These are phyloP conservation scores for Cephus pulcher DNA, from an alignment of 2,888 invertebrate genomes.

Conservation along the genomic window DNA sequence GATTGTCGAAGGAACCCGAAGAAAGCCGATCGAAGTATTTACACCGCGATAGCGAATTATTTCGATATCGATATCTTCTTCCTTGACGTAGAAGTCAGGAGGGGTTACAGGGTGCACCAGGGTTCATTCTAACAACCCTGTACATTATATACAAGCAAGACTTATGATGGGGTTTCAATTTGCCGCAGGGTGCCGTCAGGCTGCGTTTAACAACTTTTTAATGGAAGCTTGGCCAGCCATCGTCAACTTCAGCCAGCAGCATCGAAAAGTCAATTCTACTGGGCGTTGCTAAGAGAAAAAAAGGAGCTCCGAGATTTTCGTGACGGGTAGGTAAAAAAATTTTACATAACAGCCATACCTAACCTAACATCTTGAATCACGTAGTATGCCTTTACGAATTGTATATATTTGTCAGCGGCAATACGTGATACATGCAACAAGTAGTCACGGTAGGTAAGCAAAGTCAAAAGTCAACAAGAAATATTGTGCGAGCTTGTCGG, in stretches of 20 bases:
- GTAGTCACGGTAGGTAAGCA: neutral
- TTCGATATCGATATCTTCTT: constrained; percentile 46
- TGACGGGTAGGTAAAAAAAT: neutral
- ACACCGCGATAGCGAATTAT: constrained; percentile 51
- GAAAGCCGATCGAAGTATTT: constrained; percentile 47
- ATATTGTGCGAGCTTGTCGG: neutral
- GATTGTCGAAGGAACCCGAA: neutral
- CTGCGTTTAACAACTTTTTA: constrained; percentile 66
- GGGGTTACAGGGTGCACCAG: neutral
- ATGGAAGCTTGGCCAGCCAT: constrained; percentile 60
- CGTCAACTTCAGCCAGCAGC: constrained; percentile 49
- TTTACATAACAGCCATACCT: neutral
- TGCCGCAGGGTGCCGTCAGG: constrained; percentile 65
- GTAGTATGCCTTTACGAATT: neutral
- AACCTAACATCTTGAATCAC: neutral
- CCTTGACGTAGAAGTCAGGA: constrained; percentile 25
- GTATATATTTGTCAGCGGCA: neutral
- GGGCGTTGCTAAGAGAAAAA: constrained; percentile 38
- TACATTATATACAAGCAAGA: constrained; percentile 56
- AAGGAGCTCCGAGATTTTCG: neutral
- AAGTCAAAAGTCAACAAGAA: neutral
- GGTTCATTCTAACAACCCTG: constrained; percentile 42
- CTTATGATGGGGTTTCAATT: constrained; percentile 65
- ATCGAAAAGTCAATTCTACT: constrained; percentile 55
- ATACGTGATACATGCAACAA: neutral